Base-by-base conservation (phyloP, 2,113 vertebrate species). In the Burhinus oedicnemus region DNA sequence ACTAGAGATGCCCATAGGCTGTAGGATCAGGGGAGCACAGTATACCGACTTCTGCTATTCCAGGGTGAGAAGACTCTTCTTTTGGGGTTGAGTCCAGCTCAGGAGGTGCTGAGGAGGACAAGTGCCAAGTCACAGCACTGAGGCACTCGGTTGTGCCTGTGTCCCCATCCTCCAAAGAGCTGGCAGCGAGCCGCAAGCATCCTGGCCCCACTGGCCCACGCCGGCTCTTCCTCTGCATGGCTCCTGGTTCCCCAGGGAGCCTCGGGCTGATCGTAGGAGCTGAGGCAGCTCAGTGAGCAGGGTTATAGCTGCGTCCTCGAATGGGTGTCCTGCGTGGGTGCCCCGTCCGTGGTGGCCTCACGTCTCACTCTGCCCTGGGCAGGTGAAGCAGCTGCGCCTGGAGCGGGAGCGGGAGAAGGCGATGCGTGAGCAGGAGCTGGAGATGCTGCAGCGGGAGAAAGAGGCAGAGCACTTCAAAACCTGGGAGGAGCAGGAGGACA, bases 381-480 rank as follows among this genome's bases (percentile, higher is more conserved):
- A 99, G 99, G 99, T 99, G 60, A 99, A 99, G 96, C 99, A 99
- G 98, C 98, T 99, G 84, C 98, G 99, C 44, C 98, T 99, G 96
- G 99, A 99, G 96, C 97, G 99, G 16, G 99, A 99, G 93, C 97
- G 99, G 19, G 99, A 99, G 90, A 99, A 99, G 92, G 99, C 99
- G 22, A 99, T 99, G 99, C 97, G 99, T 4, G 99, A 99, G 96
- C 99, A 99, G 70, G 99, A 99, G 97, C 98, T 99, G 97, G 99
- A 99, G 98, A 98, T 99, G 99, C 98, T 99, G 91, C 99, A 99
- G 98, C 98, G 99, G 32, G 99, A 99, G 96, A 99, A 99, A 84
- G 99, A 99, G 97, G 99, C 99, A 0, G 99, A 99, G 76, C 99
- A 99, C 97, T 99, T 99, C 97, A 99, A 99, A 97, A 99, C 99